Evolutionary conservation across 2,113 vertebrate genomes (phyloP).

Genomic region (Cheirogaleus medius): DNA sequence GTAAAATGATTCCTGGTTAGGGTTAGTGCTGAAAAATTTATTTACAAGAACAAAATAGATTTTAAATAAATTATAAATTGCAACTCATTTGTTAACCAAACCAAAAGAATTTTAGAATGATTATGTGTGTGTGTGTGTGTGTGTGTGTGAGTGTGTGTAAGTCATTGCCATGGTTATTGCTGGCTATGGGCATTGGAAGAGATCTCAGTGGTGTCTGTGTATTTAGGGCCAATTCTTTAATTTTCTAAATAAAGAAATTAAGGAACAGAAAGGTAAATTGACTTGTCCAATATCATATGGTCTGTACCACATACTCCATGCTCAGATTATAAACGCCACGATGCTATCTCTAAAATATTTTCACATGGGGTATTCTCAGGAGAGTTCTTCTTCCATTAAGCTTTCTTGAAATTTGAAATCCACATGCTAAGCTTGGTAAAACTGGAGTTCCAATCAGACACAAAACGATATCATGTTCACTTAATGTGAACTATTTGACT

Average conservation of each 20-base stretch:
- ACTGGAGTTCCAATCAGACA: neutral
- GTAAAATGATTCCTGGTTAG: rapidly evolving
- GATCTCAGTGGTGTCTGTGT: neutral
- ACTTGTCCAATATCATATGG: rapidly evolving
- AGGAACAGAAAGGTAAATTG: neutral
- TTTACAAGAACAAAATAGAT: neutral
- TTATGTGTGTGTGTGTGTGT: rapidly evolving
- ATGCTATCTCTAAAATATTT: neutral
- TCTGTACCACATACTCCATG: rapidly evolving
- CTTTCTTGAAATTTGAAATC: neutral
- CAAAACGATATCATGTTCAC: rapidly evolving
- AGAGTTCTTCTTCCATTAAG: rapidly evolving
- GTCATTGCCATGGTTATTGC: too few species aligned
- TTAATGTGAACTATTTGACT: neutral
- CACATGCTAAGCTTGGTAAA: rapidly evolving
- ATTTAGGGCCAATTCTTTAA: neutral
- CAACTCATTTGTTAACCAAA: neutral
- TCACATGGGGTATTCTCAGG: too few species aligned
- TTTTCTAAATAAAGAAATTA: neutral
- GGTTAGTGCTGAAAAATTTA: neutral
- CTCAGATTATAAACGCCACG: rapidly evolving
- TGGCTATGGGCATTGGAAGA: neutral
- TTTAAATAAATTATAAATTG: neutral
- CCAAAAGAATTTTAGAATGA: too few species aligned
- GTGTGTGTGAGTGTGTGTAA: rapidly evolving